Evolutionary conservation across 2,888 invertebrate species (phyloP), one percentile per base, ranked within the genome.

Genomic region (Caenorhabditis sp.): DNA sequence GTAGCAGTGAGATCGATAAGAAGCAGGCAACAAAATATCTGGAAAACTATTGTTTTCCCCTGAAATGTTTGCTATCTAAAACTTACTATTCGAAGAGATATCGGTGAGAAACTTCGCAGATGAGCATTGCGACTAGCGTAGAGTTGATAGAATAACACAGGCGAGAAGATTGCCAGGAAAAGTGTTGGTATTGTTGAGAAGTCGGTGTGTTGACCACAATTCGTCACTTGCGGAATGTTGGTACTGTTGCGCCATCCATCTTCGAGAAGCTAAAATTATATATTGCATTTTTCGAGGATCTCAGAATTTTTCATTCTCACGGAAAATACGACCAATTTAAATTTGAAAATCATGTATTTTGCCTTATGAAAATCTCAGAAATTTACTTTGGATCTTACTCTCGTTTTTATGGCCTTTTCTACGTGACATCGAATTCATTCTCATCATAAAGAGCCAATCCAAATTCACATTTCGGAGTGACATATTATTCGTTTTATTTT

Each of bases 161-260:
- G 88, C 22, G 82, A 80, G 64, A 90, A 87, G 16, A 89, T n/a
- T 7, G 87, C 35, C 3, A 91, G 79, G 66, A 91, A 91, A 8
- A 89, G 2, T 8, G 87, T 85, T 12, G 91, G 91, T 19, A 91
- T 66, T 70, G 84, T 87, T n/a, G 88, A 86, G 58, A 91, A 86
- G 14, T 89, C 82, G 8, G 90, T 82, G 73, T 91, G 89, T 69
- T 91, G 91, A 12, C 86, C 85, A 69, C 91, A 91, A 75, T 89
- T 87, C 0, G 87, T 61, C 5, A 81, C 82, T 58, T 88, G 85
- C 6, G 88, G 88, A 3, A 89, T 59, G 8, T 61, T 74, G 2
- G 85, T 68, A 16, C 77, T 63, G 69, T 87, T 88, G 24, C 49
- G 51, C 88, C 88, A 88, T 28, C 79, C 84, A 16, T 24, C 19